Base-by-base conservation (phyloP, 2,888 invertebrate genomes). In the Acronicta leporina region DNA sequence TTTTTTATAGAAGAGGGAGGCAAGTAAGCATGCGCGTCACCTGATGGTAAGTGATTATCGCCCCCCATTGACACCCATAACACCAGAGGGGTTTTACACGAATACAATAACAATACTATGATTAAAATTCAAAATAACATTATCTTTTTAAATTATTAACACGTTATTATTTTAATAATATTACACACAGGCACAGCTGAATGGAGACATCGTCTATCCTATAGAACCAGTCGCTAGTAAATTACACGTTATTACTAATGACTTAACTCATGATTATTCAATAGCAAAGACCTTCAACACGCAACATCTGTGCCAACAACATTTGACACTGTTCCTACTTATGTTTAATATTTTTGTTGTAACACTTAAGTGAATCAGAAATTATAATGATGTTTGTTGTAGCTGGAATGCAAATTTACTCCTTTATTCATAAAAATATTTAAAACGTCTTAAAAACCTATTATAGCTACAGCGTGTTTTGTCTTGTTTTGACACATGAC, bases 301-400 rank as follows among this genome's bases (percentile, higher is more conserved):
- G 63, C 47, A 55, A 72, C 88, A 88, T 80, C 85, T 87, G 87
- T 81, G 79, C 80, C 69, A 84, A 87, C 82, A 86, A 48, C 38
- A 48, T 79, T 80, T 81, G 82, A 84, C 80, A 67, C 46, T 63
- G 27, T 73, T 45, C 10, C 38, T 11, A 40, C n/a, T 27, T 5
- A 8, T 44, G 68, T 68, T 58, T 46, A 49, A 62, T 52, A 46
- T 68, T 63, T 55, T 67, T 25, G 13, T 52, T 55, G 5, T n/a
- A 52, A n/a, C 27, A 65, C 43, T 50, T 15, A 50, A 53, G 40
- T 43, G 40, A 68, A 56, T 63, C 45, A 50, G 15, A 63, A 53
- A 52, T 67, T 61, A 43, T 50, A 47, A 33, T 52, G 27, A 2
- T 49, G 33, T 47, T 61, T 45, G 47, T 13, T 42, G 1, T 8